Base-by-base conservation (phyloP, 2,113 vertebrate species). In the Crotalus horridus region DNA sequence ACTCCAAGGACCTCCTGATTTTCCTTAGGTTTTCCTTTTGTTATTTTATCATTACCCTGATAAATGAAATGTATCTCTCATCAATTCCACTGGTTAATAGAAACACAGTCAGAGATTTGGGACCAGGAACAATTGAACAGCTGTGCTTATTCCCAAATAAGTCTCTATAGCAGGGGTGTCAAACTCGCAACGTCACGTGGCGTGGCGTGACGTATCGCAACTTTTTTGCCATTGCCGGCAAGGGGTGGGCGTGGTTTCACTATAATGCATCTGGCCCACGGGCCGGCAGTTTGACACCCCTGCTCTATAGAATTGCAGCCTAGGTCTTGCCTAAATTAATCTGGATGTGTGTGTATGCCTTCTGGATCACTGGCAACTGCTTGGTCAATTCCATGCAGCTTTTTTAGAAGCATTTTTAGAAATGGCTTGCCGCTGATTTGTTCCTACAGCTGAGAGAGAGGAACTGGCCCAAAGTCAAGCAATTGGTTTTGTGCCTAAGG, bases 131-230 rank as follows among this genome's bases (percentile, higher is more conserved):
- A 64, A 64, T 29, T 29, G 61, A 64, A n/a, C 11, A n/a, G 29
- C 24, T 64, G 61, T 29, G 11, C 61, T 64, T 64, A 64, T 64
- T n/a, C 11, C 26, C 26, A 64, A 64, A 26, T 64, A 64, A 64
- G 61, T 26, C 61, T 64, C 61, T 64, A 51, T 51, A 51, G 48
- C 48, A 51, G 48, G 0, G 48, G 48, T 51, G 48, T 8, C 48
- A 51, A 51, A 51, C 5, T 48, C 46, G 5, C 46, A 48, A 48
- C 48, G 8, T 51, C 48, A 51, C 48, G 8, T 51, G 48, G 8
- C 8, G 8, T 51, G 48, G 1, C 1, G 48, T 8, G 48, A 51
- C 0, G 8, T 10, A 51, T 51, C 1, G 8, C 48, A 51, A 0
- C 48, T 51, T 51, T 51, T 51, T 51, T 51, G 48, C 48, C 48